Conservation (phyloP, 1,140 invertebrate genomes). For the Venustaconcha ellipsiformis region DNA sequence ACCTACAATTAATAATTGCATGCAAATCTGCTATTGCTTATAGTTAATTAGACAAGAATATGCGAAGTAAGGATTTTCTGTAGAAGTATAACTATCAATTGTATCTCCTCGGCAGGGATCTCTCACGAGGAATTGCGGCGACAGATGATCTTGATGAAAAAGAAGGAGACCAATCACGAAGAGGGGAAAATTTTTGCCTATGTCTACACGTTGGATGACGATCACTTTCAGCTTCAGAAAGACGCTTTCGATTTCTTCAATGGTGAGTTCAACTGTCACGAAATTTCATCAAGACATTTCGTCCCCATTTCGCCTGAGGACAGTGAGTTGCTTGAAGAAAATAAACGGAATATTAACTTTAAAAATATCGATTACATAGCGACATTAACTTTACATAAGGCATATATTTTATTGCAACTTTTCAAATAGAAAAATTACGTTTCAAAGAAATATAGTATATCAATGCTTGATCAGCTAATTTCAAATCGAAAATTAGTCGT, state of each 20-base stretch:
- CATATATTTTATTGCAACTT: too few species aligned
- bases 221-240: constrained; percentile 56
- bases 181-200: constrained; percentile 64
- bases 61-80: not conserved
- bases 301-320: not conserved
- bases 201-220: constrained; percentile 54
- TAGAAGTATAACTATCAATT: not conserved
- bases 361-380: too few species aligned
- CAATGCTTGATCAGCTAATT: too few species aligned
- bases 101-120: constrained; percentile 38
- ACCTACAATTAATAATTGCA: not conserved
- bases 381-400: too few species aligned
- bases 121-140: constrained; percentile 42
- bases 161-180: constrained; percentile 40
- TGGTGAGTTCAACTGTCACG: constrained; percentile 36
- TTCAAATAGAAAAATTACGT: too few species aligned
- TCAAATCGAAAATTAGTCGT: too few species aligned
- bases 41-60: not conserved
- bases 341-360: too few species aligned
- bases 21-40: not conserved
- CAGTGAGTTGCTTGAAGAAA: too few species aligned
- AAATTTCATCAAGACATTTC: not conserved
- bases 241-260: constrained; percentile 58
- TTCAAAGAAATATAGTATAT: too few species aligned
- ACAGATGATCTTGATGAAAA: constrained; percentile 47